phyloP scores from a whole-genome alignment of 1,140 invertebrate genomes.

The Marisa cornuarietis region DNA sequence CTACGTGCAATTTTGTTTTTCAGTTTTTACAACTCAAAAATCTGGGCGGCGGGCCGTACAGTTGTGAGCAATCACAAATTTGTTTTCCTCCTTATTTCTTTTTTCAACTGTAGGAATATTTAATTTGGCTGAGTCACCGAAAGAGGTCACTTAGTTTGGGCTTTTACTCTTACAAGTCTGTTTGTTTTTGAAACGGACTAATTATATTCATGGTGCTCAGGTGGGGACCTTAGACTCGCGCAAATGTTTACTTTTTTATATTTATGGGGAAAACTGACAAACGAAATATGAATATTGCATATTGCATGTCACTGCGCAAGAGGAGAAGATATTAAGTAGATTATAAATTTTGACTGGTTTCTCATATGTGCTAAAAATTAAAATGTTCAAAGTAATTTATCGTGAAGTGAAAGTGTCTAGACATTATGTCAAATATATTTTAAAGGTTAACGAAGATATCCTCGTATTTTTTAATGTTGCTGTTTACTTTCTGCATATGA shows the following conservation, averaged over 20 bases:
- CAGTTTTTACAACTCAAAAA: background rate
- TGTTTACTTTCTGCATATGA: background rate
- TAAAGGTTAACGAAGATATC: background rate
- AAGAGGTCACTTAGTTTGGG: background rate
- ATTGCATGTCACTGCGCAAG: no score
- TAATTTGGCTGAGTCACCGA: background rate
- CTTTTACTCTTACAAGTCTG: background rate
- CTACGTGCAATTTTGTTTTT: background rate
- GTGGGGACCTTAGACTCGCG: background rate
- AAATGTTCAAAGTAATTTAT: background rate
- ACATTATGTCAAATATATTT: background rate
- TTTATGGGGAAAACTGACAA: no score
- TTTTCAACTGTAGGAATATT: background rate
- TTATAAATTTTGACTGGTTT: no score
- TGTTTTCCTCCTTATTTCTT: background rate
- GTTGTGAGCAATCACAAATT: background rate
- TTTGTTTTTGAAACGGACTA: background rate
- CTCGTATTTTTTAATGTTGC: background rate
- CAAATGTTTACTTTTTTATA: background rate
- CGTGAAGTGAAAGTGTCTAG: background rate
- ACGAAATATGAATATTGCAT: no score
- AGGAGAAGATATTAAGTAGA: no score
- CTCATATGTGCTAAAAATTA: background rate
- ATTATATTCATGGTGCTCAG: background rate
- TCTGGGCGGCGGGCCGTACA: slow-evolving; percentile 3